These are phyloP conservation scores for Choristoneura rosaceana DNA, from an alignment of 2,888 invertebrate species.

Conservation along the genomic window DNA sequence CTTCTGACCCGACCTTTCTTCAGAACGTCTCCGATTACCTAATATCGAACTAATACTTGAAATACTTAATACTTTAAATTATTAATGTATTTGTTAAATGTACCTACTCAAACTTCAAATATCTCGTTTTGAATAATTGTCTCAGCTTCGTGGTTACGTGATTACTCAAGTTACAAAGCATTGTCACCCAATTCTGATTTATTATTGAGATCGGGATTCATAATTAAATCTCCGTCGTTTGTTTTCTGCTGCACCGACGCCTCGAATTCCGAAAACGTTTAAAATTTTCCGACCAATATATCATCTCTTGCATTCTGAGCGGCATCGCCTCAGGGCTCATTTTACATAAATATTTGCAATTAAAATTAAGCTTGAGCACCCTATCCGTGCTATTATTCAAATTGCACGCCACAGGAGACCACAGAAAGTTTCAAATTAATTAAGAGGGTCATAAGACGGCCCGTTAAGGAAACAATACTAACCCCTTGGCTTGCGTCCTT, in stretches of 20 bases:
- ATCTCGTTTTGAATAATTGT: neutral
- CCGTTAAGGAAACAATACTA: conserved; percentile 83
- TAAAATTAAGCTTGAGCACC: conserved; percentile 82
- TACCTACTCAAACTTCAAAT: neutral
- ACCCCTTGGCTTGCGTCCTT: conserved; percentile 63
- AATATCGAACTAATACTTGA: no score
- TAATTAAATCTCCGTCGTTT: conserved; percentile 36
- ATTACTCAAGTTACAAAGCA: conserved; percentile 19
- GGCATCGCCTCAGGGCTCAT: conserved; percentile 66
- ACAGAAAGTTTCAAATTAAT: conserved; percentile 85
- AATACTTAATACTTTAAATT: no score
- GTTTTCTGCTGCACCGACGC: conserved; percentile 42
- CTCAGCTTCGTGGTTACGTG: neutral
- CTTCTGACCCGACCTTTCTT: no score
- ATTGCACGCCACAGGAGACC: conserved; percentile 83
- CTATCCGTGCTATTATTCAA: conserved; percentile 84
- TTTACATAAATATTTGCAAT: conserved; percentile 86
- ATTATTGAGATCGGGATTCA: conserved; percentile 26
- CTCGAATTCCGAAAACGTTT: conserved; percentile 44
- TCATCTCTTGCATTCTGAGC: conserved; percentile 73
- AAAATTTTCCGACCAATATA: conserved; percentile 65
- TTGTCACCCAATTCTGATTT: conserved; percentile 27
- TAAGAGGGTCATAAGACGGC: conserved; percentile 84
- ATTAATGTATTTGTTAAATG: neutral
- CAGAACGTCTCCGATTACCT: no score